Evolutionary conservation across 2,797 vertebrate genomes (phyloP).

Genomic region (Sylvilagus floridanus): DNA sequence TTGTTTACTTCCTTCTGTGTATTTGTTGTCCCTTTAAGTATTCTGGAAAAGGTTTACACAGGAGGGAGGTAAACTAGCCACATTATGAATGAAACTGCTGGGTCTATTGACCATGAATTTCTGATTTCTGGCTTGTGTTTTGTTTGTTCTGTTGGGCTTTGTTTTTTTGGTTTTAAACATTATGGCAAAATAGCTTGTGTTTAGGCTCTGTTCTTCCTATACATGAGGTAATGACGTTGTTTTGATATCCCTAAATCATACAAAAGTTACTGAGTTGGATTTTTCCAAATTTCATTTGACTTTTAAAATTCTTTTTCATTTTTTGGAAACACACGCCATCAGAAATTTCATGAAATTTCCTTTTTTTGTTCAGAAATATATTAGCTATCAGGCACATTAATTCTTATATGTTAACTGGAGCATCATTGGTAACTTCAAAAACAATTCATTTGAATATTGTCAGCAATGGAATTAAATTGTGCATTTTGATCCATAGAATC

Average conservation of each 20-base stretch:
- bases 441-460: neutral
- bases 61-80: neutral
- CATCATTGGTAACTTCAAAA: conserved; percentile 16
- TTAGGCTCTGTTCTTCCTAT: neutral
- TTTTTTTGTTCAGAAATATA: neutral
- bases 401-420: neutral
- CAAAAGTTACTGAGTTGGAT: neutral
- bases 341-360: neutral
- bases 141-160: neutral
- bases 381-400: neutral
- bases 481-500: neutral
- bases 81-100: neutral
- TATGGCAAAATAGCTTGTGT: neutral
- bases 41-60: neutral
- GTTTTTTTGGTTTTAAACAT: neutral
- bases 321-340: neutral
- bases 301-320: conserved; percentile 11
- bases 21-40: neutral
- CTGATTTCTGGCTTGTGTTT: neutral
- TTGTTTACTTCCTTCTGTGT: neutral
- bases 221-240: neutral
- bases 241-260: neutral
- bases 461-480: neutral
- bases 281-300: conserved; percentile 40
- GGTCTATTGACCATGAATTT: neutral